Evolutionary conservation across 1,140 invertebrate species (phyloP), one percentile per base, ranked within the genome.

Genomic region (Trachymyrmex septentrionalis): DNA sequence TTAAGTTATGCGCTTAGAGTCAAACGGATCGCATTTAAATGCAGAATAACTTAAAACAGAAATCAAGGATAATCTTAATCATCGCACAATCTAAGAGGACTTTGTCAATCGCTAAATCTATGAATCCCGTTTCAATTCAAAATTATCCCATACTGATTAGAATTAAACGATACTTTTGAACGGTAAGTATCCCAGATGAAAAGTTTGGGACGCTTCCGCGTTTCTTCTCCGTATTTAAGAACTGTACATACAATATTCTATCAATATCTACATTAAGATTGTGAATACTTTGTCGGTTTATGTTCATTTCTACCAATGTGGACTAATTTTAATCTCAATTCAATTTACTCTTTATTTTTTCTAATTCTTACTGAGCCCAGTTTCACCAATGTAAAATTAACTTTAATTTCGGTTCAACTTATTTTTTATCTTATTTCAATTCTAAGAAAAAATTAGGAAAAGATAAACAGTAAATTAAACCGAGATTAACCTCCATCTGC

Each of bases 21-120:
- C n/a, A 14, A 5, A 63, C 10, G 16, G 9, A 27, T 10, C 38
- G 24, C 38, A 48, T 50, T 50, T n/a, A 21, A 6, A 30, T 16
- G 7, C 21, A 44, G 9, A 77, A 48, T 76, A 27, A 77, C 30
- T 63, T 77, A 27, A 34, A 76, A 38, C 27, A 76, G 21, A 63
- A 77, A 64, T 38, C 21, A n/a, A 10, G 19, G 10, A 48, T 16
- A 48, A 48, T 10, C 3, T 19, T 38, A 38, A 38, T 27, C 5
- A 6, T 30, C 24, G 27, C n/a, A n/a, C 2, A 19, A 34, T 73
- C n/a, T 21, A 44, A n/a, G 1, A 73, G 16, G 0, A 0, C 12
- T 73, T 34, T 30, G 19, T n/a, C 4, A 14, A 55, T 73, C 10
- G 6, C 1, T 16, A 44, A 9, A 76, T 24, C 1, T 21, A 16